phyloP scores from a whole-genome alignment of 2,113 vertebrate species.

The Rattus rattus region DNA sequence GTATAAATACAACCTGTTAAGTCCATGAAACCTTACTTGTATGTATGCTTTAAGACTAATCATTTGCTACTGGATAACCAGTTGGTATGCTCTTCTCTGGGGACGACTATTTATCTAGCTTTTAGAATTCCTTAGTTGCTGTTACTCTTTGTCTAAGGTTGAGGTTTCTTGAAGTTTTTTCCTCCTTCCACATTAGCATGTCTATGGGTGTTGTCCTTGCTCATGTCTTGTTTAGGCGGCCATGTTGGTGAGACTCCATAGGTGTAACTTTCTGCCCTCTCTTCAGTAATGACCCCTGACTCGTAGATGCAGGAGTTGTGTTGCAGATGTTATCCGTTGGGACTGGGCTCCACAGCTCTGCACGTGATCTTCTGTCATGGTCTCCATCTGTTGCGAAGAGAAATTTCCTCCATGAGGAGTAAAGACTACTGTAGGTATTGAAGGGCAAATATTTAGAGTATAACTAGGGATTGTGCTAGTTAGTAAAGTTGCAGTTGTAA shows the following conservation, averaged over 20 bases:
- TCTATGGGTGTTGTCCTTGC: not conserved
- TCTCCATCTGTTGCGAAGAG: not conserved
- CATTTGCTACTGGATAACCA: not conserved
- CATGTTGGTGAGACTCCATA: not conserved
- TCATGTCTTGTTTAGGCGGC: not conserved
- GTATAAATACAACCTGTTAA: not conserved
- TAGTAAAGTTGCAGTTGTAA: not conserved
- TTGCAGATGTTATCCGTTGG: not conserved
- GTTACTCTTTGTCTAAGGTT: not conserved
- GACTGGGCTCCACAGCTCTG: not conserved
- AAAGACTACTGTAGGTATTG: not conserved
- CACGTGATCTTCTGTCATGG: not conserved
- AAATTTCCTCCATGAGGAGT: not conserved
- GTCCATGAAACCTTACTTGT: not conserved
- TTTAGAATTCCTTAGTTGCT: not conserved
- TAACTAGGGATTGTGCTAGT: not conserved
- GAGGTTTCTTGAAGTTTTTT: not conserved
- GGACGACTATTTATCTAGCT: not conserved
- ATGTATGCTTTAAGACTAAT: not conserved
- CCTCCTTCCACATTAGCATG: not conserved
- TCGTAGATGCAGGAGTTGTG: not conserved
- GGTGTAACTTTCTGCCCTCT: not conserved
- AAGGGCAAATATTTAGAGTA: not conserved
- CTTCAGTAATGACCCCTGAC: not conserved
- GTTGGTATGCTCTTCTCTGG: not conserved